A percentile compares a stretch with the other conserved stretches of the same genome.
Evolutionary conservation across 37 sponge, comb jelly and placozoan genomes (phyloP).

Genomic region (Amphimedon queenslandica): DNA sequence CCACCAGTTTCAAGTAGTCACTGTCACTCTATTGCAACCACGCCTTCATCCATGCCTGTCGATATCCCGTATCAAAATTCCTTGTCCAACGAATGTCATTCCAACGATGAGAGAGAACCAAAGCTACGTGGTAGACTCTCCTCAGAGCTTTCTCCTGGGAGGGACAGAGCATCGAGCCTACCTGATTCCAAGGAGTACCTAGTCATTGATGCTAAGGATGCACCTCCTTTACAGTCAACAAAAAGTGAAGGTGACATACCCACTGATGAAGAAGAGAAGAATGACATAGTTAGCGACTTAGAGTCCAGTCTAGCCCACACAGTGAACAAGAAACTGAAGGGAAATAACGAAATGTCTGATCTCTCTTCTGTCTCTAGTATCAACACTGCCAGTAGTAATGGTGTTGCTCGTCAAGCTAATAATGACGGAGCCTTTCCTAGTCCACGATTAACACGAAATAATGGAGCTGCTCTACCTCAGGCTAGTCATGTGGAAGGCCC

Average conservation of each 20-base stretch:
- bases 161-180: background rate
- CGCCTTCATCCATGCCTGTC: too few species aligned
- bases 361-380: background rate
- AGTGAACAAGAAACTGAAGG: background rate
- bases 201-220: background rate
- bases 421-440: too few species aligned
- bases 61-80: background rate
- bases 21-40: background rate
- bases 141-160: background rate
- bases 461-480: too few species aligned
- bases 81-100: background rate
- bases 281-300: background rate
- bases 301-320: background rate
- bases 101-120: background rate
- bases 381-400: background rate
- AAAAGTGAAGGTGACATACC: background rate
- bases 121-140: too few species aligned
- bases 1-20: background rate
- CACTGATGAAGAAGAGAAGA: background rate
- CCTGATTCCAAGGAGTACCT: background rate
- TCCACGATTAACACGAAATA: too few species aligned
- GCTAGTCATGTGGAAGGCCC: too few species aligned
- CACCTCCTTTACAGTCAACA: background rate
- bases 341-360: background rate
- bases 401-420: background rate